Conservation (phyloP, 2,888 invertebrate genomes). For the Cephus nigrinus region DNA sequence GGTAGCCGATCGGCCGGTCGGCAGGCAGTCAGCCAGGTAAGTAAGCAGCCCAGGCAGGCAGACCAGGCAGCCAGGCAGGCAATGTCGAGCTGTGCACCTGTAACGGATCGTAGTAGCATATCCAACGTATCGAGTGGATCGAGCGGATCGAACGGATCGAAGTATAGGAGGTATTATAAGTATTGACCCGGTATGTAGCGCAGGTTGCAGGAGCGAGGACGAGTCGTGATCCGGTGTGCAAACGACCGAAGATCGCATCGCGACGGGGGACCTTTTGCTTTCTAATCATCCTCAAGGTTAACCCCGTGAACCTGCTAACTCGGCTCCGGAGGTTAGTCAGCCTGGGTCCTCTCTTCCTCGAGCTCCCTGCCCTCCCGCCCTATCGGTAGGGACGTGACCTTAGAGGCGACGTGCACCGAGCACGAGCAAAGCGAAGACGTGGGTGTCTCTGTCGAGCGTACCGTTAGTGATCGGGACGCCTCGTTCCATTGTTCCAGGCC, state of each 20-base stretch:
- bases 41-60: too few relatives aligned
- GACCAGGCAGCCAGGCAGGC: background rate
- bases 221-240: slow-evolving; percentile 58
- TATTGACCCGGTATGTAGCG: slow-evolving; percentile 1
- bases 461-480: slow-evolving; percentile 5
- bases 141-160: background rate
- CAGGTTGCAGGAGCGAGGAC: slow-evolving; percentile 52
- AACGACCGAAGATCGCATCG: slow-evolving; percentile 36
- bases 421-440: slow-evolving; percentile 25
- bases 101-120: background rate
- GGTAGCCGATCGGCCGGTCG: slow-evolving; percentile 18
- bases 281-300: slow-evolving; percentile 65
- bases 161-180: background rate
- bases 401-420: slow-evolving; percentile 3
- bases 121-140: background rate
- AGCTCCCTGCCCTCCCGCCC: background rate
- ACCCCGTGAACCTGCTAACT: slow-evolving; percentile 52
- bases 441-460: slow-evolving; percentile 6
- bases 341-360: slow-evolving; percentile 4
- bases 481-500: slow-evolving; percentile 3
- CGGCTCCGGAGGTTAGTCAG: slow-evolving; percentile 20
- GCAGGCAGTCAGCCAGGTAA: background rate
- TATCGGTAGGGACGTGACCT: slow-evolving; percentile 25
- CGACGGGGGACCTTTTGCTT: slow-evolving; percentile 58
- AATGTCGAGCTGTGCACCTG: slow-evolving; percentile 8